These are phyloP conservation scores for Miniopterus natalensis DNA, from an alignment of 2,113 vertebrate genomes.

Conservation along the genomic window DNA sequence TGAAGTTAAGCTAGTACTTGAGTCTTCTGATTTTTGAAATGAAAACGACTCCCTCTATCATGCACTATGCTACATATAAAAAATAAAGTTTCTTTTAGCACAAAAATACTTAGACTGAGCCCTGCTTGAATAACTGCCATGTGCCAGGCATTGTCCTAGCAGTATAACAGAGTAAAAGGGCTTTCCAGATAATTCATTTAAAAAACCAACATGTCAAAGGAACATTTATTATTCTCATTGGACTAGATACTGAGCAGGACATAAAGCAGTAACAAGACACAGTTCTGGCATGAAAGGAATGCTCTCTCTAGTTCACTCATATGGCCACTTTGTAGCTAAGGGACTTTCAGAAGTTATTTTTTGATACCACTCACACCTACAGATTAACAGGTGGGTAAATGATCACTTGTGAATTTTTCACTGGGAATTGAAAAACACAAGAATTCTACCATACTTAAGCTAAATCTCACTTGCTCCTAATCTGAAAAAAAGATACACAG, in stretches of 20 bases:
- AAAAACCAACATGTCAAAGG: constrained; percentile 12
- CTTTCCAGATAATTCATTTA: background rate
- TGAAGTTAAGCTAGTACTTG: background rate
- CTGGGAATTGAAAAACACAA: constrained; percentile 1
- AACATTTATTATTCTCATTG: background rate
- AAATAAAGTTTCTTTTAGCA: constrained; percentile 35
- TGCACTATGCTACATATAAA: background rate
- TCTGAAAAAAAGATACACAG: background rate
- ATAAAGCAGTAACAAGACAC: background rate
- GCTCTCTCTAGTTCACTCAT: background rate
- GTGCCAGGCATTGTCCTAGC: background rate
- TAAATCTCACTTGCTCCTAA: background rate
- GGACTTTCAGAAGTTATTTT: background rate
- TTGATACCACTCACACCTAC: background rate
- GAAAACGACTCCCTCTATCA: background rate
- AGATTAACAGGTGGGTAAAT: background rate
- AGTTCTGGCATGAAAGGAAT: background rate
- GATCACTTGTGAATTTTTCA: background rate
- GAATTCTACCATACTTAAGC: background rate
- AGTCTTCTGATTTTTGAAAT: constrained; percentile 18
- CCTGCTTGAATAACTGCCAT: background rate
- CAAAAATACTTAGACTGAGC: background rate
- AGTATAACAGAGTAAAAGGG: background rate
- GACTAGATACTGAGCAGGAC: background rate
- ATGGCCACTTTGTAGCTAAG: background rate